These are phyloP conservation scores for Mesochorus sp. DNA, from an alignment of 2,888 invertebrate genomes.

Conservation along the genomic window DNA sequence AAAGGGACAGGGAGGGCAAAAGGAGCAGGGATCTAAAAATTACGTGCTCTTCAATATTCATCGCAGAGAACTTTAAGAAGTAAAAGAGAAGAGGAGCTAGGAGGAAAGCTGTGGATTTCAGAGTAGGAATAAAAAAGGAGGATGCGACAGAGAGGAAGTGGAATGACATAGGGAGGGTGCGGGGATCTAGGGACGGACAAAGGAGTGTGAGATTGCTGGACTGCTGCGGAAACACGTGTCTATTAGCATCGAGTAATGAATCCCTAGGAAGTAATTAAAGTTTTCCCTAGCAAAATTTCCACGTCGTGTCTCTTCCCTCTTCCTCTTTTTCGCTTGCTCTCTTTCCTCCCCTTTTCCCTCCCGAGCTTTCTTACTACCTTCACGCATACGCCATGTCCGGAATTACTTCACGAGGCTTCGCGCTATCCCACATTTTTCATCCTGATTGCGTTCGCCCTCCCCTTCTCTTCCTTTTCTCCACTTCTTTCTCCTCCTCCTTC, in stretches of 20 bases:
- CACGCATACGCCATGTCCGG: conserved; percentile 16
- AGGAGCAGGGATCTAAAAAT: conserved; percentile 60
- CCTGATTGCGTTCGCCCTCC: conserved; percentile 47
- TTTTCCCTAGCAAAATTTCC: conserved; percentile 75
- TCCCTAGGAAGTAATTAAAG: conserved; percentile 79
- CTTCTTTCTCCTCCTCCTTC: too few relatives aligned
- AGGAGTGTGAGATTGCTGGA: conserved; percentile 48
- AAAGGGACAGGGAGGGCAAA: conserved; percentile 19
- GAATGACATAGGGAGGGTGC: not conserved
- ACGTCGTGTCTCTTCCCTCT: conserved; percentile 20
- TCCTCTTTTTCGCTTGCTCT: too few relatives aligned
- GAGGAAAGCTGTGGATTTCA: conserved; percentile 10
- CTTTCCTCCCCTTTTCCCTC: conserved; percentile 46
- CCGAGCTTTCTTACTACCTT: conserved; percentile 22
- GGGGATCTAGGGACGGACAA: conserved; percentile 5
- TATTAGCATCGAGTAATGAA: conserved; percentile 79
- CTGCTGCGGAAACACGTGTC: conserved; percentile 73
- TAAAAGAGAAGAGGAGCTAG: conserved; percentile 64
- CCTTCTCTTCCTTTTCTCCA: too few relatives aligned
- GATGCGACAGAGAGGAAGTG: conserved; percentile 4
- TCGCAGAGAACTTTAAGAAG: conserved; percentile 68
- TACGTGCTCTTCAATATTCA: conserved; percentile 76
- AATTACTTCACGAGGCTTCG: conserved; percentile 24
- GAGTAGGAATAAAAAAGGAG: not conserved
- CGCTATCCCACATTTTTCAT: conserved; percentile 52